Evolutionary conservation across 2,888 invertebrate genomes (phyloP).

Genomic region (Drosophila pseudotakahashii): DNA sequence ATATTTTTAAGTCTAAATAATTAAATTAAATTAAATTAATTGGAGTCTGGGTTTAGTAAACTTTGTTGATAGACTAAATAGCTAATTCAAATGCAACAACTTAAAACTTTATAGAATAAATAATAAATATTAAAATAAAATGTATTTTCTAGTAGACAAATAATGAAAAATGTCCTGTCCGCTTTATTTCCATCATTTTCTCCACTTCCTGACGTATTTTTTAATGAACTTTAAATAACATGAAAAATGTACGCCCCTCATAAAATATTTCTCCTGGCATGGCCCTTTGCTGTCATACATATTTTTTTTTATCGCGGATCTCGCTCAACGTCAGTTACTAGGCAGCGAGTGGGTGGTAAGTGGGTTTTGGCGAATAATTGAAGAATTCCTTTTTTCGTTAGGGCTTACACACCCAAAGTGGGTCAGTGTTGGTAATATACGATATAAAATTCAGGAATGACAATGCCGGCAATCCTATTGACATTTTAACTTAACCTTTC

Average conservation of each 20-base stretch:
- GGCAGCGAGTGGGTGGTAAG: not conserved
- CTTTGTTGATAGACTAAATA: no score
- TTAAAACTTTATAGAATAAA: no score
- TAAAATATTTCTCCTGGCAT: constrained; percentile 44
- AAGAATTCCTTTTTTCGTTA: constrained; percentile 35
- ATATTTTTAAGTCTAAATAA: no score
- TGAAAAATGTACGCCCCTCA: constrained; percentile 52
- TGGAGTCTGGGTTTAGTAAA: no score
- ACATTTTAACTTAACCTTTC: constrained; percentile 47
- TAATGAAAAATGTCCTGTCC: not conserved
- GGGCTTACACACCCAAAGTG: constrained; percentile 34
- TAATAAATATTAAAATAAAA: not conserved
- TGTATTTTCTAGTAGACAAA: not conserved
- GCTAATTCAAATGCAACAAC: no score
- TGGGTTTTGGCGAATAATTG: constrained; percentile 43
- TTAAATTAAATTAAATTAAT: no score
- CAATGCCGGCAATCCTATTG: constrained; percentile 35
- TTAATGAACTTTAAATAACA: constrained; percentile 71
- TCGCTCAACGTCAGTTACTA: constrained; percentile 37
- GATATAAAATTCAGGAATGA: constrained; percentile 31
- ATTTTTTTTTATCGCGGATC: constrained; percentile 31
- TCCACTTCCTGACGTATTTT: constrained; percentile 34
- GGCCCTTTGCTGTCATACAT: constrained; percentile 21
- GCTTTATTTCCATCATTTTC: not conserved
- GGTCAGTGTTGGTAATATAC: constrained; percentile 40